phyloP scores from a whole-genome alignment of 2,797 vertebrate species.

The Neosilurus hyrtlii region DNA sequence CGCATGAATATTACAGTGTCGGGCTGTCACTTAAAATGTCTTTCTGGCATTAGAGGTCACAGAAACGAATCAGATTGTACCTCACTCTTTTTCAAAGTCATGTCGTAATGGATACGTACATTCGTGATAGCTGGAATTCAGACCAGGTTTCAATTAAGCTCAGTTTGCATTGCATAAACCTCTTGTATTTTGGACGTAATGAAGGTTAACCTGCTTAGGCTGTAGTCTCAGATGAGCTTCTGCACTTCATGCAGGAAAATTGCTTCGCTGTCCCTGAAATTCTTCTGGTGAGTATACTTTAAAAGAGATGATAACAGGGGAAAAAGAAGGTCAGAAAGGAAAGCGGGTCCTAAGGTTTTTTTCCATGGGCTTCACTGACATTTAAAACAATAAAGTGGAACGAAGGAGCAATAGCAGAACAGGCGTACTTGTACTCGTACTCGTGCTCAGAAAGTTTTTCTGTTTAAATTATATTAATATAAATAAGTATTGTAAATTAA shows the following conservation, averaged over 20 bases:
- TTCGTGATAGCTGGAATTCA: conserved; percentile 13
- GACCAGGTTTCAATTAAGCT: conserved; percentile 14
- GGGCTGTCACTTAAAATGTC: conserved; percentile 19
- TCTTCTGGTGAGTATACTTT: neutral
- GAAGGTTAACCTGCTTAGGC: conserved; percentile 6
- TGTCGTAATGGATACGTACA: conserved; percentile 19
- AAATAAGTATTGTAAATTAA: neutral
- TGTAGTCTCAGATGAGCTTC: neutral
- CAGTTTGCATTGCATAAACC: conserved; percentile 5
- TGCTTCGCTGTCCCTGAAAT: conserved; percentile 13
- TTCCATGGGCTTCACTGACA: neutral
- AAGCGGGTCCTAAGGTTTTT: neutral
- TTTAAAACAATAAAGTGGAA: conserved; percentile 8
- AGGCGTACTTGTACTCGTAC: neutral
- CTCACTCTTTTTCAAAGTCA: conserved; percentile 11
- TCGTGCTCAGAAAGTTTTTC: neutral
- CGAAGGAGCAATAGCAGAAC: neutral
- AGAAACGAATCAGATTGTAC: conserved; percentile 26
- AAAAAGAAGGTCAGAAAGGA: conserved; percentile 4
- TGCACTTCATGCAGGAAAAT: neutral
- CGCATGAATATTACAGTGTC: conserved; percentile 37
- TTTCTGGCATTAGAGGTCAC: conserved; percentile 18
- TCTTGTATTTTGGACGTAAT: conserved; percentile 7
- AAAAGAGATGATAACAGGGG: conserved; percentile 8
- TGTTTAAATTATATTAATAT: neutral